Evolutionary conservation across 2,797 vertebrate genomes (phyloP).

Genomic region (Coranthus polyacanthus): DNA sequence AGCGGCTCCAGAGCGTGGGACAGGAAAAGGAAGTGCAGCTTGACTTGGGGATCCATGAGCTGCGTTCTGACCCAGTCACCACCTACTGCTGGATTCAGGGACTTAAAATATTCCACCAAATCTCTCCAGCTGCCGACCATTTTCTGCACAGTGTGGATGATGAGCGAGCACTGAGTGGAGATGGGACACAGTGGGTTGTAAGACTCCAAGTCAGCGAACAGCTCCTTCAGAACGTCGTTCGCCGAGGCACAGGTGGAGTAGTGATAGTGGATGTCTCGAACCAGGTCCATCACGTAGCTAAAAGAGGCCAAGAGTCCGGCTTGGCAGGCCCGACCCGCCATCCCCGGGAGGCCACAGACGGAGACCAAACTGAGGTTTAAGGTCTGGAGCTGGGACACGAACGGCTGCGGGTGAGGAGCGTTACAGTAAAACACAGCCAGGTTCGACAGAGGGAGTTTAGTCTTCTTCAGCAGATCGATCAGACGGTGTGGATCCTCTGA

Average conservation of each 20-base stretch:
- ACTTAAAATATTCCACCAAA: constrained; percentile 68
- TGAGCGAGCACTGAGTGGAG: constrained; percentile 42
- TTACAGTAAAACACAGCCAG: constrained; percentile 74
- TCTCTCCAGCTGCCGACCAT: constrained; percentile 70
- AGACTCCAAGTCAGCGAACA: constrained; percentile 47
- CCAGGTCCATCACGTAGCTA: constrained; percentile 54
- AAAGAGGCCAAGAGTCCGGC: constrained; percentile 62
- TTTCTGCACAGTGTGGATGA: constrained; percentile 60
- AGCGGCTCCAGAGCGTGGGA: constrained; percentile 74
- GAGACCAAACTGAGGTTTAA: constrained; percentile 63
- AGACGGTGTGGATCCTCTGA: constrained; percentile 13
- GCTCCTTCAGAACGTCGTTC: constrained; percentile 41
- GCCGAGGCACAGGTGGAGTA: constrained; percentile 28
- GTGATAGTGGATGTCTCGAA: constrained; percentile 68
- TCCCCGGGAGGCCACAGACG: constrained; percentile 67
- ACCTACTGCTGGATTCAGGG: neutral
- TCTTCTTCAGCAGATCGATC: constrained; percentile 47
- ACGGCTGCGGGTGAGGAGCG: constrained; percentile 21
- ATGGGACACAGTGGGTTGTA: constrained; percentile 2
- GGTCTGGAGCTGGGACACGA: constrained; percentile 51
- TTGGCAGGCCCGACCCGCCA: constrained; percentile 65
- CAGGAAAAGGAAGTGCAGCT: constrained; percentile 76
- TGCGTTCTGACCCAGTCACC: constrained; percentile 27
- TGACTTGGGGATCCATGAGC: constrained; percentile 58
- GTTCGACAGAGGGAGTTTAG: constrained; percentile 64